A percentile compares a stretch with the other conserved stretches of the same genome.
These are phyloP conservation scores for Anarsia innoxiella DNA, from an alignment of 2,888 invertebrate genomes.

Conservation along the genomic window DNA sequence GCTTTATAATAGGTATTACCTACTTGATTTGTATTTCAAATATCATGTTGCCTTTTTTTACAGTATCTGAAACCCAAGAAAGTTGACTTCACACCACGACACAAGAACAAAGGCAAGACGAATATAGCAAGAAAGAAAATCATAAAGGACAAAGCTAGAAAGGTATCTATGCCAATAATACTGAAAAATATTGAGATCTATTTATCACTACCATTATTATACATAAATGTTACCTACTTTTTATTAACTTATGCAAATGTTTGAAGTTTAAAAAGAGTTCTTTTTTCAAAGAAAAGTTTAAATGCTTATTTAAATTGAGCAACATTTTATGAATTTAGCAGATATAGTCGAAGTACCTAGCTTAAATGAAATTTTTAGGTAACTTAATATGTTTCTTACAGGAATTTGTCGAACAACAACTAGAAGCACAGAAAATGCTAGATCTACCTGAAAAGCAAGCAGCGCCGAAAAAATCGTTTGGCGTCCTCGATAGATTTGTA, in stretches of 20 bases:
- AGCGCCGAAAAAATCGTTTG: constrained; percentile 57
- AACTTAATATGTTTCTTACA: constrained; percentile 20
- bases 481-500: constrained; percentile 83
- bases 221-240: too few relatives aligned
- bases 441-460: constrained; percentile 36
- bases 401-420: constrained; percentile 54
- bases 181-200: too few relatives aligned
- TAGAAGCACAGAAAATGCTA: constrained; percentile 45
- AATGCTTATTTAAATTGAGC: not conserved
- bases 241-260: too few relatives aligned
- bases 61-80: constrained; percentile 86
- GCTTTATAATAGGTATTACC: too few relatives aligned
- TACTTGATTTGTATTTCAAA: too few relatives aligned
- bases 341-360: not conserved
- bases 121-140: constrained; percentile 86
- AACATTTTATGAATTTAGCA: not conserved
- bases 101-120: constrained; percentile 86
- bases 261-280: too few relatives aligned
- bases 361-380: not conserved
- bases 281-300: not conserved
- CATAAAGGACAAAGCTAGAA: constrained; percentile 79
- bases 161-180: too few relatives aligned
- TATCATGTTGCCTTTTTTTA: too few relatives aligned
- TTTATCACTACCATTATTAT: not conserved
- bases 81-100: constrained; percentile 83